phyloP scores from a whole-genome alignment of 2,888 invertebrate species.

The Drosophila gaucha region DNA sequence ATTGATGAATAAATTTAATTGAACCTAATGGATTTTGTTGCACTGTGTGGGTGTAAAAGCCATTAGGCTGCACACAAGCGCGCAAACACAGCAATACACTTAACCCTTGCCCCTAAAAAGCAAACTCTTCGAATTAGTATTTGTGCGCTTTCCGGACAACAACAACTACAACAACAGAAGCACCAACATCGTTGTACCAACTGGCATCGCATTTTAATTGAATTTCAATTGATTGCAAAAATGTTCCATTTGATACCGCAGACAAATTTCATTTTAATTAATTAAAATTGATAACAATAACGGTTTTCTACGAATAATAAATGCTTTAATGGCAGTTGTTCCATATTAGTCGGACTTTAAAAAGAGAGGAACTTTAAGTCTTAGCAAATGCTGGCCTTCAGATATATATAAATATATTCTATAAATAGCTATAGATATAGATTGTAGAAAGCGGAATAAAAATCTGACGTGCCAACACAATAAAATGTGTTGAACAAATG shows the following conservation, averaged over 20 bases:
- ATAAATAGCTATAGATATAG: no score
- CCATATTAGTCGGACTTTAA: constrained; percentile 4
- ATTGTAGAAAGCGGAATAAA: no score
- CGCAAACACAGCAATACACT: constrained; percentile 11
- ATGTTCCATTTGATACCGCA: constrained; percentile 57
- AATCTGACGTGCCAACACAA: not conserved
- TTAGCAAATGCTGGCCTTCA: not conserved
- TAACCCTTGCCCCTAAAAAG: constrained; percentile 40
- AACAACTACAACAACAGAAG: constrained; percentile 3
- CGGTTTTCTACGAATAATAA: constrained; percentile 30
- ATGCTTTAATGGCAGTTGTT: constrained; percentile 23
- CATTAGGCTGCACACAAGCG: constrained; percentile 45
- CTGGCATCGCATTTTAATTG: constrained; percentile 71
- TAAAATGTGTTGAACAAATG: constrained; percentile 47
- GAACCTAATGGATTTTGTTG: constrained; percentile 70
- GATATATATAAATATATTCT: no score
- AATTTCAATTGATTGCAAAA: constrained; percentile 79
- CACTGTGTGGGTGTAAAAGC: constrained; percentile 43
- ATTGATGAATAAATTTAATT: constrained; percentile 76
- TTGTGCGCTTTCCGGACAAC: constrained; percentile 17
- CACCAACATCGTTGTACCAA: constrained; percentile 20
- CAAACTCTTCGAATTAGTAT: constrained; percentile 35
- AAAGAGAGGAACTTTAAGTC: not conserved
- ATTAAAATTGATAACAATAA: constrained; percentile 73
- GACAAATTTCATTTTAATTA: constrained; percentile 75